Evolutionary conservation across 2,888 invertebrate species (phyloP).

Genomic region (Volucella inflata): DNA sequence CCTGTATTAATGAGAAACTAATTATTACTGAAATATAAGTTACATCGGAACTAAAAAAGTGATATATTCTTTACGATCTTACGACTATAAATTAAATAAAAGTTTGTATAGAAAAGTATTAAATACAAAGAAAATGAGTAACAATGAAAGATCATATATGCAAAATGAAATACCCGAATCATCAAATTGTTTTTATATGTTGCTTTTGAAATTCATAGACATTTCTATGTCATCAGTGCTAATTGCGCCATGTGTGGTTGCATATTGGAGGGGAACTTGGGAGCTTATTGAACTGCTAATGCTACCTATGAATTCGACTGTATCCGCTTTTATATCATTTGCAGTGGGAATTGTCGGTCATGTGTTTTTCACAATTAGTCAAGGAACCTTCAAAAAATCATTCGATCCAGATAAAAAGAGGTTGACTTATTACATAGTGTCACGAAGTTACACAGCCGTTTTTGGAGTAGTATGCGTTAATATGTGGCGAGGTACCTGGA

Average conservation of each 20-base stretch:
- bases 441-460: slow-evolving; percentile 89
- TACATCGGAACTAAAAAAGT: too few species aligned
- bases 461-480: slow-evolving; percentile 93
- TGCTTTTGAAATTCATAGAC: slow-evolving; percentile 88
- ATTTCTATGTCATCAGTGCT: slow-evolving; percentile 88
- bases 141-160: slow-evolving; percentile 24
- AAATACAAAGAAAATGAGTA: slow-evolving; percentile 12
- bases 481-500: slow-evolving; percentile 95
- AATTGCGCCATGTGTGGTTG: slow-evolving; percentile 92
- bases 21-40: too few species aligned
- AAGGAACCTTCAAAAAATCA: slow-evolving; percentile 86
- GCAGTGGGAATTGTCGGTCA: slow-evolving; percentile 89
- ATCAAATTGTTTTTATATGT: slow-evolving; percentile 43
- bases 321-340: slow-evolving; percentile 88
- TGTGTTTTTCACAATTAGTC: slow-evolving; percentile 88
- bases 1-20: too few species aligned
- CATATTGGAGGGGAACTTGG: slow-evolving; percentile 95
- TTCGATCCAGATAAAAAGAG: slow-evolving; percentile 89
- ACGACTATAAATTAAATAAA: background rate
- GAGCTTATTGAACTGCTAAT: slow-evolving; percentile 90
- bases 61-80: background rate
- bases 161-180: slow-evolving; percentile 34
- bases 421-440: slow-evolving; percentile 88
- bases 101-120: background rate
- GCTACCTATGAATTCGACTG: slow-evolving; percentile 86